Conservation (phyloP, 2,797 vertebrate genomes). For the Furcifer pardalis region DNA sequence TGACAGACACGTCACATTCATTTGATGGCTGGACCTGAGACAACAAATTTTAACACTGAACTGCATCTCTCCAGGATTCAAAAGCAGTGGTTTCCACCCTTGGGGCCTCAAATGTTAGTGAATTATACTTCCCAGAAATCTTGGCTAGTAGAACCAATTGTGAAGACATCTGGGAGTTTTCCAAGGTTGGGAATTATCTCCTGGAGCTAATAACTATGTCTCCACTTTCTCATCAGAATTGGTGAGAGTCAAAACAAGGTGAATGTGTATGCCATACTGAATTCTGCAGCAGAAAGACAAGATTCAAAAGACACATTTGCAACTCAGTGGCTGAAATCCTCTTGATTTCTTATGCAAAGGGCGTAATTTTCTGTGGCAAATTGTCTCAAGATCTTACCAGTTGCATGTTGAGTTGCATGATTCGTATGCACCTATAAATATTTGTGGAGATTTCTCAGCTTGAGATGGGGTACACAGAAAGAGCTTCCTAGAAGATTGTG, state of each 20-base stretch:
- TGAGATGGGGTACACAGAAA: no score
- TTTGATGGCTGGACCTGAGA: background rate
- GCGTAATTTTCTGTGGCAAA: no score
- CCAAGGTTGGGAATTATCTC: background rate
- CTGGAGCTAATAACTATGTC: background rate
- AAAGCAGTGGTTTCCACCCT: no score
- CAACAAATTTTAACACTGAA: background rate
- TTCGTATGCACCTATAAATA: no score
- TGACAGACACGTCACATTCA: background rate
- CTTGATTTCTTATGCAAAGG: no score
- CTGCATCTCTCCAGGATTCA: no score
- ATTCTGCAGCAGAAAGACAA: background rate
- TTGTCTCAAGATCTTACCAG: no score
- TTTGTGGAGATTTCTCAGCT: no score
- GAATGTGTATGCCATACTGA: background rate
- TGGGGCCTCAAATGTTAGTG: no score
- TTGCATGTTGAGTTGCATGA: no score
- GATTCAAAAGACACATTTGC: background rate
- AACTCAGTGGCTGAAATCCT: background rate
- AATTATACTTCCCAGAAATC: no score
- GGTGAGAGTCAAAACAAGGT: background rate
- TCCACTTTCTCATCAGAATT: background rate
- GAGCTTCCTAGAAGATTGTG: no score
- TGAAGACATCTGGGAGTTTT: background rate
- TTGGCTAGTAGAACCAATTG: background rate